phyloP scores from a whole-genome alignment of 1,140 invertebrate genomes.

The Stenopsyche tienmushanensis region DNA sequence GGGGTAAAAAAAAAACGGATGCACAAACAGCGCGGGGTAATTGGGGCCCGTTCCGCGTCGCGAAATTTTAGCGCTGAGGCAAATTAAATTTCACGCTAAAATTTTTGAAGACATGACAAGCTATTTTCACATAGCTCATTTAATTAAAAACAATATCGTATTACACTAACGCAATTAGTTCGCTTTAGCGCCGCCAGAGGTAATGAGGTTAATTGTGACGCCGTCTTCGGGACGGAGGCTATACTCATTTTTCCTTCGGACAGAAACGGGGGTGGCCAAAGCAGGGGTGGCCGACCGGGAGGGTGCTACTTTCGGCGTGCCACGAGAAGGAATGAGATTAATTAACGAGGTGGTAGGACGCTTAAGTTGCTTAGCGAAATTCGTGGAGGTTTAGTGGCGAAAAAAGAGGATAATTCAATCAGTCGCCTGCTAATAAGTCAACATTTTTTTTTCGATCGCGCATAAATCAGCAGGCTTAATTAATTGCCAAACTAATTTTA shows the following conservation, averaged over 20 bases:
- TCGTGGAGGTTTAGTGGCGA: slow-evolving; percentile 19
- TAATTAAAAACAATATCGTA: slow-evolving; percentile 43
- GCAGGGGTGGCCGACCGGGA: not conserved
- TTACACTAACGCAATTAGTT: slow-evolving; percentile 42
- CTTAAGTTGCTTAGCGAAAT: slow-evolving; percentile 30
- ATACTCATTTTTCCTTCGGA: slow-evolving; percentile 34
- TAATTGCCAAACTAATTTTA: too few relatives aligned
- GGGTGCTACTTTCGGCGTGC: not conserved
- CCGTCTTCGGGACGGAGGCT: slow-evolving; percentile 31
- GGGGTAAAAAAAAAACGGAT: not conserved
- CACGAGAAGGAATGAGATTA: slow-evolving; percentile 32
- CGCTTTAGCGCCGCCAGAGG: slow-evolving; percentile 36
- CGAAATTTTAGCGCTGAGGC: slow-evolving; percentile 5
- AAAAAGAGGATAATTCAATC: slow-evolving; percentile 31
- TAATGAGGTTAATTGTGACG: slow-evolving; percentile 43
- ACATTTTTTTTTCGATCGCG: slow-evolving; percentile 4
- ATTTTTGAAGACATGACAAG: slow-evolving; percentile 33
- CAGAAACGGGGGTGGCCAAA: not conserved
- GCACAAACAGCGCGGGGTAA: not conserved
- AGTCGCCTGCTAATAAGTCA: slow-evolving; percentile 7
- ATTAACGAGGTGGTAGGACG: slow-evolving; percentile 31
- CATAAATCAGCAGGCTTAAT: too few relatives aligned
- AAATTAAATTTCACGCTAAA: slow-evolving; percentile 35
- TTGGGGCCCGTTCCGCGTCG: slow-evolving; percentile 1
- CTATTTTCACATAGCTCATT: slow-evolving; percentile 37